Evolutionary conservation across 2,113 vertebrate species (phyloP).

Genomic region (Noctilio leporinus): DNA sequence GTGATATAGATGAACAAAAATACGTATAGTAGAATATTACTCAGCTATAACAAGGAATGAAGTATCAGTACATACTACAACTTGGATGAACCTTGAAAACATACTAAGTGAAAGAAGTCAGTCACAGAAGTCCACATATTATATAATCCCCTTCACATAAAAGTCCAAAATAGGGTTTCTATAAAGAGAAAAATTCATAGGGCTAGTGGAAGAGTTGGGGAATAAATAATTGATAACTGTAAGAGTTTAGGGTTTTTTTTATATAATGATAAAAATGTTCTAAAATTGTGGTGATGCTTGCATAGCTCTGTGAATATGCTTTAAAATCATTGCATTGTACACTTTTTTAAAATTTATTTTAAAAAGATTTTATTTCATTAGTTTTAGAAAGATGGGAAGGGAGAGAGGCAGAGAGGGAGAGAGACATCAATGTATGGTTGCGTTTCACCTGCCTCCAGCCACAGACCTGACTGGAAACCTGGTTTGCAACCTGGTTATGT

Average conservation of each 20-base stretch:
- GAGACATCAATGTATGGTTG: too few relatives aligned
- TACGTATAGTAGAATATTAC: not conserved
- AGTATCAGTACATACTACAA: not conserved
- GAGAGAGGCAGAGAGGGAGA: too few relatives aligned
- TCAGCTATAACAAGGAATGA: constrained; percentile 22
- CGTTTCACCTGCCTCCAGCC: too few relatives aligned
- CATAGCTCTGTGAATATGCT: not conserved
- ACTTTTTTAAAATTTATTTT: too few relatives aligned
- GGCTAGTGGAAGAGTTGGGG: not conserved
- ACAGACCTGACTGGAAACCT: too few relatives aligned
- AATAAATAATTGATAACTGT: not conserved
- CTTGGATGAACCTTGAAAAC: not conserved
- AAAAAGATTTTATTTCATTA: too few relatives aligned
- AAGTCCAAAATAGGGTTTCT: constrained; percentile 3
- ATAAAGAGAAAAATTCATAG: not conserved
- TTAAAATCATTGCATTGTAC: not conserved
- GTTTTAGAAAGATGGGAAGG: too few relatives aligned
- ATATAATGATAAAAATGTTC: not conserved
- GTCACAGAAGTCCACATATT: not conserved
- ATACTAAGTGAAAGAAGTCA: constrained; percentile 4
- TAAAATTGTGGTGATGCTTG: not conserved
- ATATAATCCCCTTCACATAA: not conserved
- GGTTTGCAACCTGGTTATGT: too few relatives aligned
- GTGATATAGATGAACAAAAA: constrained; percentile 25
- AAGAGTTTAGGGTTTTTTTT: not conserved